Conservation (phyloP, 1,140 invertebrate species). For the Bombus superbus region DNA sequence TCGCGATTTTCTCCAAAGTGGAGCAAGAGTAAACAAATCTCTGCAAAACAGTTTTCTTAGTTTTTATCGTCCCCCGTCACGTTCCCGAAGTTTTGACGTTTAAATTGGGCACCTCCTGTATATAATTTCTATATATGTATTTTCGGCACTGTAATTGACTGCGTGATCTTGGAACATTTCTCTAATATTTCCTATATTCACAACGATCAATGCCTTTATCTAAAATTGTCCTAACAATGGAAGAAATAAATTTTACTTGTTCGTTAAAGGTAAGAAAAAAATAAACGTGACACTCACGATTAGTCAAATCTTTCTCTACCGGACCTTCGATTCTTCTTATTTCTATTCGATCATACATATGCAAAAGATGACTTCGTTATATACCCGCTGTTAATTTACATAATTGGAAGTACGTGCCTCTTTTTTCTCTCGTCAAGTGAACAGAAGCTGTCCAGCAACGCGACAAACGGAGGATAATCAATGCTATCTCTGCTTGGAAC, state of each 20-base stretch:
- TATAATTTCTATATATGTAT: no score
- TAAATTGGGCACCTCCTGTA: no score
- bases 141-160: background rate
- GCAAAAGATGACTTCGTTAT: constrained; percentile 44
- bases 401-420: constrained; percentile 48
- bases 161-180: background rate
- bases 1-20: no score
- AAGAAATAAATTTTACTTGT: background rate
- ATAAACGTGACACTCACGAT: background rate
- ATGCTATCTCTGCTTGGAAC: constrained; percentile 34
- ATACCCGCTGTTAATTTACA: constrained; percentile 42
- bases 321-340: background rate
- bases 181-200: background rate
- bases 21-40: no score
- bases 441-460: background rate
- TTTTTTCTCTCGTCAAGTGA: constrained; percentile 13
- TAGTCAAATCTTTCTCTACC: background rate
- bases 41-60: no score
- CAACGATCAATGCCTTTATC: background rate
- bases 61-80: no score
- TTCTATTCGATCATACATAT: constrained; percentile 9
- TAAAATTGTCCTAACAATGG: background rate
- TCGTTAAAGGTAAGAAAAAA: background rate
- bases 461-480: constrained; percentile 25
- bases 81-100: no score